These are phyloP conservation scores for Barypeithes pellucidus DNA, from an alignment of 2,888 invertebrate genomes.

Conservation along the genomic window DNA sequence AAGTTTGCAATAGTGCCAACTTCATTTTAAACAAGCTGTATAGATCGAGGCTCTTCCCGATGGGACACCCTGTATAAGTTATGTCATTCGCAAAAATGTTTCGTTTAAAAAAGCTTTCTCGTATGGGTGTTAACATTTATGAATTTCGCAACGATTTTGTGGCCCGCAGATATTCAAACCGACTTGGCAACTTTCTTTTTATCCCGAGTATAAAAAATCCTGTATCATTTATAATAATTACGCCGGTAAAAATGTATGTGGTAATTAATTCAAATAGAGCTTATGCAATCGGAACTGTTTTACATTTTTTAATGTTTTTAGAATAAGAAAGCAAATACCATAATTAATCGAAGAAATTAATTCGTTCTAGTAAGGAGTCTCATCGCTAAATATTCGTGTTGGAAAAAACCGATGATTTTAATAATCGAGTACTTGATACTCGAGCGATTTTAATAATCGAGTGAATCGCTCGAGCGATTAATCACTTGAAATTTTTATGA, in stretches of 20 bases:
- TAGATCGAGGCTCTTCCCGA: too few relatives aligned
- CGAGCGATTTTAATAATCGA: too few relatives aligned
- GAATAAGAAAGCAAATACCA: slow-evolving; percentile 14
- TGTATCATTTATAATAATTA: slow-evolving; percentile 26
- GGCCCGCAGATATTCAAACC: slow-evolving; percentile 22
- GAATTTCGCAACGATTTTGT: slow-evolving; percentile 26
- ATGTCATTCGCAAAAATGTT: slow-evolving; percentile 23
- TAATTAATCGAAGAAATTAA: neutral
- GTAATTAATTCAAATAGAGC: slow-evolving; percentile 31
- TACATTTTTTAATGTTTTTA: slow-evolving; percentile 4
- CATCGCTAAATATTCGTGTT: too few relatives aligned
- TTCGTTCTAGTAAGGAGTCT: neutral
- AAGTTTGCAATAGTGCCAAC: too few relatives aligned
- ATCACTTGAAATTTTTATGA: too few relatives aligned
- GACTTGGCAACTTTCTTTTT: slow-evolving; percentile 32
- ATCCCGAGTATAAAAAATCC: slow-evolving; percentile 18
- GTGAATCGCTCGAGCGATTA: too few relatives aligned
- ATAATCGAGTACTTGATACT: too few relatives aligned
- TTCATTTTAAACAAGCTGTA: too few relatives aligned
- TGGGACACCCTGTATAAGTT: neutral
- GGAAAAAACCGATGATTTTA: too few relatives aligned
- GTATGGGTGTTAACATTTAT: slow-evolving; percentile 42
- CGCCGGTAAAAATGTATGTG: slow-evolving; percentile 24
- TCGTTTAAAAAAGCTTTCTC: slow-evolving; percentile 45
- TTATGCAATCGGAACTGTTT: slow-evolving; percentile 20